Evolutionary conservation across 2,797 vertebrate genomes (phyloP), one percentile per base, ranked within the genome.

Genomic region (Margarornis squamiger): DNA sequence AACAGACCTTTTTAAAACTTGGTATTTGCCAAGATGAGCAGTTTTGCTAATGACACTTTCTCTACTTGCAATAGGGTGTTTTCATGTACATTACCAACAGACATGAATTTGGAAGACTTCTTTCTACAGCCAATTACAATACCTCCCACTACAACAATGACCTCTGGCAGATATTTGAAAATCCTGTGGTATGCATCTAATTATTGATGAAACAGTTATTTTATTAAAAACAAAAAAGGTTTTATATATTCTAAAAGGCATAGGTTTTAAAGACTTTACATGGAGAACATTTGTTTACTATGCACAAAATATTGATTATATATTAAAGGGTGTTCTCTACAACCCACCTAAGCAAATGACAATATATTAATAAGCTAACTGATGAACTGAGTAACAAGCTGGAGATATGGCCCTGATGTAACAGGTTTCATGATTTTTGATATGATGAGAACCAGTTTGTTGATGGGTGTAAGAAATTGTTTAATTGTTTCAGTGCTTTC

Each of bases 91-190:
- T 99, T 97, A 99, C 99, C 97, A 99, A 99, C 98, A 99, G 98
- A 79, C 98, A 99, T 67, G 99, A 99, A 88, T 99, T 99, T 96
- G 99, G 99, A 98, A 98, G 99, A 94, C 98, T 99, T 49, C 97
- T 99, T 97, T 99, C 99, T 92, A 98, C 99, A 57, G 99, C 99
- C 95, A 99, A 99, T 98, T 99, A 99, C 93, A 99, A 99, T 96
- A 99, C 96, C 81, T 99, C 99, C 70, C 99, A 99, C 97, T 98
- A 99, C 96, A 99, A 99, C 98, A 99, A 98, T 79, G 99, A 99
- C 96, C 98, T 99, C 94, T 99, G 99, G 99, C 99, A 99, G 98
- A 99, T 99, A 95, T 99, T 99, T 98, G 99, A 99, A 98, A 99
- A 99, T 97, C 99, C 99, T 32, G 96, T 98, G 99, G 99, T 99